Conservation (phyloP, 2,888 invertebrate genomes). For the Ennomos erosarius region DNA sequence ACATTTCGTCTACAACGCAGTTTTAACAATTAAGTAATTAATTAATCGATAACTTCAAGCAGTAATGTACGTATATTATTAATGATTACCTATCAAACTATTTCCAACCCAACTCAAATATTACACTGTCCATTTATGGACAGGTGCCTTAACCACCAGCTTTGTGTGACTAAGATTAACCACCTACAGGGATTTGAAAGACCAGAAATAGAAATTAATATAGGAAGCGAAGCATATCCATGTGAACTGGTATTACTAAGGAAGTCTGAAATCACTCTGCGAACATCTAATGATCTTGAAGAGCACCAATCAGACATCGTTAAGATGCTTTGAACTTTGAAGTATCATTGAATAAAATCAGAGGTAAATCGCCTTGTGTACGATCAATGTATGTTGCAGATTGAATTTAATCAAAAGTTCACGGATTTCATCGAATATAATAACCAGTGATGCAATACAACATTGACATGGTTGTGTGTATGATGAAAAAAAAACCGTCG, state of each 20-base stretch:
- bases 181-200: slow-evolving; percentile 19
- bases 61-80: slow-evolving; percentile 13
- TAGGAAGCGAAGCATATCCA: slow-evolving; percentile 19
- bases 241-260: slow-evolving; percentile 15
- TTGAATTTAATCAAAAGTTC: slow-evolving; percentile 29
- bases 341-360: slow-evolving; percentile 9
- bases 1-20: slow-evolving; percentile 10
- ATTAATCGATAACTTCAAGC: slow-evolving; percentile 17
- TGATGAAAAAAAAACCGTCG: slow-evolving; percentile 20
- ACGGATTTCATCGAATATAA: slow-evolving; percentile 31
- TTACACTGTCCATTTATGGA: slow-evolving; percentile 44
- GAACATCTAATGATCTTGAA: slow-evolving; percentile 16
- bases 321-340: slow-evolving; percentile 1
- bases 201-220: slow-evolving; percentile 25
- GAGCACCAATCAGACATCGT: slow-evolving; percentile 9
- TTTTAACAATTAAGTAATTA: slow-evolving; percentile 12
- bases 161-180: slow-evolving; percentile 40
- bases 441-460: slow-evolving; percentile 36
- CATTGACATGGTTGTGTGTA: slow-evolving; percentile 36
- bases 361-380: slow-evolving; percentile 5
- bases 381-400: slow-evolving; percentile 1
- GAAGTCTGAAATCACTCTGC: slow-evolving; percentile 17
- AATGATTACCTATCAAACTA: slow-evolving; percentile 38
- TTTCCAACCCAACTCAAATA: slow-evolving; percentile 37
- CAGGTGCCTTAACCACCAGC: slow-evolving; percentile 34